Conservation (phyloP, 2,888 invertebrate species). For the Cryptocephalus moraei region DNA sequence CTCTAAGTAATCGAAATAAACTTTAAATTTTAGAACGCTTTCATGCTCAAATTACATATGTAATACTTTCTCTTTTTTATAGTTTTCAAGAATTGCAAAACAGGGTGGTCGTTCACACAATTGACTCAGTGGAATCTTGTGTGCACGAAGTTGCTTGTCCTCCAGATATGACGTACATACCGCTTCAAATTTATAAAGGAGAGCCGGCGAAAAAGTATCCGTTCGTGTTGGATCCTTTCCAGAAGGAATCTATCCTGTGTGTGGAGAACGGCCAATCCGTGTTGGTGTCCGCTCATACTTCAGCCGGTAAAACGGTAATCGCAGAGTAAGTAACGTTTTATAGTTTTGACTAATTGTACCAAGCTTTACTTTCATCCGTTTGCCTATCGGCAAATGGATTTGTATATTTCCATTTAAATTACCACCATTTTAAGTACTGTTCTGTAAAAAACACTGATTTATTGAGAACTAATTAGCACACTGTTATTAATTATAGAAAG, state of each 20-base stretch:
- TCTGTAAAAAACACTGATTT: no score
- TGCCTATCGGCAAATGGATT: no score
- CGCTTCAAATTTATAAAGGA: conserved; percentile 44
- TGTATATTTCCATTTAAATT: no score
- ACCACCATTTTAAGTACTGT: no score
- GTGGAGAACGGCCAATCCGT: conserved; percentile 98
- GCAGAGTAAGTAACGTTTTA: conserved; percentile 68
- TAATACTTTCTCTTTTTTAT: conserved; percentile 3
- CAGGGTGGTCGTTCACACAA: conserved; percentile 76
- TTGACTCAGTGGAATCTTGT: conserved; percentile 87
- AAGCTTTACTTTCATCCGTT: no score
- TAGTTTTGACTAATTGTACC: no score
- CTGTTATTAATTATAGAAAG: no score
- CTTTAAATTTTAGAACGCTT: no score
- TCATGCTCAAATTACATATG: no score
- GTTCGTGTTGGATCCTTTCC: conserved; percentile 95
- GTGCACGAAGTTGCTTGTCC: conserved; percentile 95
- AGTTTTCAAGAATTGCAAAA: conserved; percentile 68
- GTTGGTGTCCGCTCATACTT: conserved; percentile 97
- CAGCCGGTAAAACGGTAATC: conserved; percentile 98
- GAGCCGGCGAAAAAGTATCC: conserved; percentile 87
- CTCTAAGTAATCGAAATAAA: no score
- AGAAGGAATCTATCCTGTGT: conserved; percentile 92
- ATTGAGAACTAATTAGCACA: no score
- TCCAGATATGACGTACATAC: conserved; percentile 70